A percentile compares a stretch with the other conserved stretches of the same genome.
Conservation (phyloP, 2,113 vertebrate genomes). For the Dendrocopos noguchii region DNA sequence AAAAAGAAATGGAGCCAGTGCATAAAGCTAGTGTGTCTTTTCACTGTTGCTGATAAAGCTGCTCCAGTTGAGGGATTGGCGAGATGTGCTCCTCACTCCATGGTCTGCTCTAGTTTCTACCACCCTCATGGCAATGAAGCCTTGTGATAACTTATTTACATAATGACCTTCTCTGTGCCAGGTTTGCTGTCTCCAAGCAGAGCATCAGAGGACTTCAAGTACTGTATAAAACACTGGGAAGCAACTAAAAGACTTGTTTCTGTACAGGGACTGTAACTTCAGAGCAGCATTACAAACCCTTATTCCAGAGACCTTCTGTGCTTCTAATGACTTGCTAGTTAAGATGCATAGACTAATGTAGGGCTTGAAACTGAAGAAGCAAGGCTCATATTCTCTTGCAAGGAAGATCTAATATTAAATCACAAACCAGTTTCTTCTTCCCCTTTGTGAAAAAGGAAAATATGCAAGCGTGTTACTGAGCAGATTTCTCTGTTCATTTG, state of each 20-base stretch:
- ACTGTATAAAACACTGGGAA: accelerated
- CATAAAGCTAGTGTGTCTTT: not conserved
- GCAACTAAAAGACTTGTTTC: not conserved
- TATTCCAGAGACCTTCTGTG: not conserved
- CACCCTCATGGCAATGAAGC: not conserved
- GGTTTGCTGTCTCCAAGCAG: not conserved
- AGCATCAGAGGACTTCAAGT: accelerated
- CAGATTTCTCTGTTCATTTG: slow-evolving; percentile 64
- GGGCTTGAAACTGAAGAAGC: not conserved
- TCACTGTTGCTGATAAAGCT: not conserved
- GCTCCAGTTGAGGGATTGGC: too few species aligned
- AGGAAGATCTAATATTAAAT: not conserved
- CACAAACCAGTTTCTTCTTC: not conserved
- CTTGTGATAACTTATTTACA: not conserved
- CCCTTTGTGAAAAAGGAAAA: slow-evolving; percentile 14
- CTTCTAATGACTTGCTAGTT: not conserved
- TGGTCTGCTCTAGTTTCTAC: not conserved
- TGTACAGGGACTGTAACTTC: not conserved
- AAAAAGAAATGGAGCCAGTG: not conserved
- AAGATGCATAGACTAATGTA: not conserved
- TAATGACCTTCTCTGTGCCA: too few species aligned
- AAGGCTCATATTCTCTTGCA: not conserved
- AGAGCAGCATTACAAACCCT: not conserved
- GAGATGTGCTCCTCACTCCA: not conserved
- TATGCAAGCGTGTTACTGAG: slow-evolving; percentile 6